Base-by-base conservation (phyloP, 2,888 invertebrate genomes). In the Drosophila demipolita region DNA sequence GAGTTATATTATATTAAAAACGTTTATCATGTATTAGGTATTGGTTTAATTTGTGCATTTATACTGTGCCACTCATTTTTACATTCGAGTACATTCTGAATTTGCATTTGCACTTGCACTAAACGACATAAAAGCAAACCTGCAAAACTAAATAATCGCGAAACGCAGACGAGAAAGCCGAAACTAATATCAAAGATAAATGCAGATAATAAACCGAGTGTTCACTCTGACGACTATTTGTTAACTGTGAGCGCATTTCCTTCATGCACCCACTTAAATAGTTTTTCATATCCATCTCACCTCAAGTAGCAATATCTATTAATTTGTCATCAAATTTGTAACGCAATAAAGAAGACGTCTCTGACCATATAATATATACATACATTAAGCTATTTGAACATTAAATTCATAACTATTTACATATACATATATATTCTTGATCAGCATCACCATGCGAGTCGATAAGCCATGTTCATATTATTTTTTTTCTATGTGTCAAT, bases 241-340 rank as follows among this genome's bases (percentile, higher is more conserved):
- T 63, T 83, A 76, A 81, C 80, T 80, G 80, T 74, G 66, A 71
- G 63, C 40, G 61, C 63, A 45, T 32, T 66, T 73, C 36, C 60
- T 50, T 61, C 9, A 23, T 62, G 23, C 23, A 23, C 23, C 36
- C 15, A 15, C 15, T 5, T 29, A 29, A 29, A 15, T 20, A 29
- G 26, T 55, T 12, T 26, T 15, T 23, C 35, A 35, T 11, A 12
- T 38, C 8, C 26, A 4, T n/a, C n/a, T 55, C 26, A 26, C 11
- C 17, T 0, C 26, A 4, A 23, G 7, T 4, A 1, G 4, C 4
- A 8, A 1, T 15, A 26, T 20, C 20, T 20, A 8, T 8, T 4
- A 26, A 1, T 23, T 15, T 2, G 8, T 45, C 15, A 17, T 45
- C 15, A 45, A 15, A 8, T 45, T 45, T 45, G 45, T 45, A 45